Conservation (phyloP, 2,797 vertebrate species). For the Onychomys arenicola region DNA sequence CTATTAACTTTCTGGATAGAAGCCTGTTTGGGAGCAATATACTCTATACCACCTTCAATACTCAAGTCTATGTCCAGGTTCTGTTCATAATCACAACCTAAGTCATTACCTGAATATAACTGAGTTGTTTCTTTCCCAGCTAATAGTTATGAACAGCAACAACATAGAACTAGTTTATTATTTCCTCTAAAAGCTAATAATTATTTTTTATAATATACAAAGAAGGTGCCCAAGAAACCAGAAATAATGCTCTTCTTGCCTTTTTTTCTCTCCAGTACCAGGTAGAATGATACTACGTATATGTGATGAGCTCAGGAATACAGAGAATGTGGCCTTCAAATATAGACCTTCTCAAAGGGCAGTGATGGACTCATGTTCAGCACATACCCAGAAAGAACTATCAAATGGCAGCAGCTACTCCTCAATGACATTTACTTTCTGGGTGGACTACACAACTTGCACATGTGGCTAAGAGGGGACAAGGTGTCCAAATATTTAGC, state of each 20-base stretch:
- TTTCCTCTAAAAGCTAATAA: constrained; percentile 41
- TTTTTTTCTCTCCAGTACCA: constrained; percentile 2
- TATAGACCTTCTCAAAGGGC: constrained; percentile 75
- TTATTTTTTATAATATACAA: not conserved
- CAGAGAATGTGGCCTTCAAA: constrained; percentile 70
- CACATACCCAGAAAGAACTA: constrained; percentile 58
- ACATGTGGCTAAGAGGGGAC: not conserved
- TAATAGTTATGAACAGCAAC: not conserved
- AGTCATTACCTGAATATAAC: constrained; percentile 3
- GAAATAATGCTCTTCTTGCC: not conserved
- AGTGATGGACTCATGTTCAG: constrained; percentile 57
- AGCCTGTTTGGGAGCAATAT: constrained; percentile 14
- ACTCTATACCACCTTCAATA: not conserved
- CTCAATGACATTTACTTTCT: constrained; percentile 71
- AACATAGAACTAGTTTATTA: not conserved
- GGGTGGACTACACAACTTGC: constrained; percentile 51
- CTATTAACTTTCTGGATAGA: constrained; percentile 47
- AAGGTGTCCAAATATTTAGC: not conserved
- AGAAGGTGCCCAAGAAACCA: not conserved
- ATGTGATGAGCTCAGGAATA: constrained; percentile 43
- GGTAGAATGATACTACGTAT: constrained; percentile 41
- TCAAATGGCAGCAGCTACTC: constrained; percentile 69
- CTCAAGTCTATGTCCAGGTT: not conserved
- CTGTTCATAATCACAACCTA: not conserved
- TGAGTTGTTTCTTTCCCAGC: not conserved